phyloP scores from a whole-genome alignment of 2,113 vertebrate genomes.

The Epinephelus cyanopodus region DNA sequence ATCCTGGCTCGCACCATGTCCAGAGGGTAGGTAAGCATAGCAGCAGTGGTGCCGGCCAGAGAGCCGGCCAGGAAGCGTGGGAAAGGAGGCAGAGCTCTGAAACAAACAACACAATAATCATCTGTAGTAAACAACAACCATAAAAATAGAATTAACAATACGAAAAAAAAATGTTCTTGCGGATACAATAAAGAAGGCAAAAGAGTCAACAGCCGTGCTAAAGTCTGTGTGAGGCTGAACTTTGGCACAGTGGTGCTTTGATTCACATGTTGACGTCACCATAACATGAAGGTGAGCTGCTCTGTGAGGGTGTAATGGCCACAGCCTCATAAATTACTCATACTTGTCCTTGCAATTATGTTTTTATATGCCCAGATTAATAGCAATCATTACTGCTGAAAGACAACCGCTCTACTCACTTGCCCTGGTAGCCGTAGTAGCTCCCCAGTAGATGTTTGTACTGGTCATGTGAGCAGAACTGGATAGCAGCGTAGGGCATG shows the following conservation, averaged over 20 bases:
- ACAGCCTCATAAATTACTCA: too few relatives aligned
- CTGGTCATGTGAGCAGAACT: conserved; percentile 96
- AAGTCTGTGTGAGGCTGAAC: not conserved
- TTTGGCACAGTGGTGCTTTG: not conserved
- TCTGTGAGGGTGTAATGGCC: too few relatives aligned
- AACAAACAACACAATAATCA: conserved; percentile 21
- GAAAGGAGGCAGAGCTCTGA: conserved; percentile 91
- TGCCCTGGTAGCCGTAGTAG: conserved; percentile 93
- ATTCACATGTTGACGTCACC: not conserved
- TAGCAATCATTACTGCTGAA: not conserved
- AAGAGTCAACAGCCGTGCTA: too few relatives aligned
- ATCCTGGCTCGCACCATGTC: conserved; percentile 98
- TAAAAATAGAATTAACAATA: not conserved
- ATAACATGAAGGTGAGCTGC: too few relatives aligned
- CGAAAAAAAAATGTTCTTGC: not conserved
- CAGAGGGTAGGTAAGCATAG: conserved; percentile 94
- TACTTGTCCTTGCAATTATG: too few relatives aligned
- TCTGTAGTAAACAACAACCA: not conserved
- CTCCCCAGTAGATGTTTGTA: conserved; percentile 92
- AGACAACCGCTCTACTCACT: conserved; percentile 84
- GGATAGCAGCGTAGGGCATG: conserved; percentile 96
- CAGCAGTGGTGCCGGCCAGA: conserved; percentile 93
- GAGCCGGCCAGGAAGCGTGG: conserved; percentile 94
- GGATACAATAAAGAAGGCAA: not conserved
- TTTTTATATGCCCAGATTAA: too few relatives aligned